A percentile compares a stretch with the other conserved stretches of the same genome.
Conservation (phyloP, 2,888 invertebrate genomes). For the Rhingia rostrata region DNA sequence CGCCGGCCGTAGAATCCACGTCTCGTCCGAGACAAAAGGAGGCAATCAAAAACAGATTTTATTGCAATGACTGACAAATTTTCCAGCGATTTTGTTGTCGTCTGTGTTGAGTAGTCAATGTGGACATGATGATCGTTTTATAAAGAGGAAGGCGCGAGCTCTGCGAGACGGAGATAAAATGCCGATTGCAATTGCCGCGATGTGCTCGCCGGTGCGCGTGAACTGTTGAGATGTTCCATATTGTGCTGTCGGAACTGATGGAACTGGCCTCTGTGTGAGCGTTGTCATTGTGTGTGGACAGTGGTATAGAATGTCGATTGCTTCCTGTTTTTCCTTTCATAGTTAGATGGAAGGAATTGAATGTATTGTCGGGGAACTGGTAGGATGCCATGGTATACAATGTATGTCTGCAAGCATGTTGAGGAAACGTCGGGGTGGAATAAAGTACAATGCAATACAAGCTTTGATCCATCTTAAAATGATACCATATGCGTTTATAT, state of each 20-base stretch:
- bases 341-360: neutral
- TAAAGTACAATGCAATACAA: no score
- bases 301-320: slow-evolving; percentile 13
- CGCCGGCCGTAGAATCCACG: neutral
- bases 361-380: neutral
- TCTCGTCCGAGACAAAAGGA: slow-evolving; percentile 49
- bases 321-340: slow-evolving; percentile 67
- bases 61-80: slow-evolving; percentile 71
- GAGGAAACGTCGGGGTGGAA: no score
- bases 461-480: no score
- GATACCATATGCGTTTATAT: no score
- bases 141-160: neutral
- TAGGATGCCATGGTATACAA: neutral
- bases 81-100: slow-evolving; percentile 65
- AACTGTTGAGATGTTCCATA: slow-evolving; percentile 63
- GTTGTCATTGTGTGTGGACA: slow-evolving; percentile 19
- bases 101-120: slow-evolving; percentile 58
- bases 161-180: slow-evolving; percentile 37
- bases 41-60: slow-evolving; percentile 68
- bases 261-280: slow-evolving; percentile 14
- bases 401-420: neutral
- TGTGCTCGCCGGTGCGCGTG: slow-evolving; percentile 30
- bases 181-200: slow-evolving; percentile 34
- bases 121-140: slow-evolving; percentile 57
- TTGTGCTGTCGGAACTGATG: slow-evolving; percentile 28